phyloP scores from a whole-genome alignment of 1,140 invertebrate genomes.

The Drosophila kanapiae region DNA sequence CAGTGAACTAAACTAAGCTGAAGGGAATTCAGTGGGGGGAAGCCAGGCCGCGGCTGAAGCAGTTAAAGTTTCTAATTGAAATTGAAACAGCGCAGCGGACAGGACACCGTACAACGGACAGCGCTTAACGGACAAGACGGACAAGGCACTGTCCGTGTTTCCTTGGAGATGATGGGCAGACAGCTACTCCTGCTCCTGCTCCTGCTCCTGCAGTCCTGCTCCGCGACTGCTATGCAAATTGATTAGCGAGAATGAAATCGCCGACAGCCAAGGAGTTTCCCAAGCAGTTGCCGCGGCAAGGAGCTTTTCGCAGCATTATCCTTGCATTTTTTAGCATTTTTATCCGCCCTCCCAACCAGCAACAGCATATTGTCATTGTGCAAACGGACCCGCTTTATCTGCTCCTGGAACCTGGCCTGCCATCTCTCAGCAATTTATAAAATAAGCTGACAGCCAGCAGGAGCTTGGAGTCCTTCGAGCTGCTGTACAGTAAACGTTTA shows the following conservation, averaged over 20 bases:
- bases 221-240: slow-evolving; percentile 36
- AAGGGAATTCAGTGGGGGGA: slow-evolving; percentile 26
- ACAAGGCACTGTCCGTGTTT: slow-evolving; percentile 2
- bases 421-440: slow-evolving; percentile 9
- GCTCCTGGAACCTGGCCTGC: background rate
- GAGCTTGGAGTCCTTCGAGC: background rate
- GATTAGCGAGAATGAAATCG: slow-evolving; percentile 43
- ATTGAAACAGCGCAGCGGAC: slow-evolving; percentile 61
- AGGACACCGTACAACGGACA: slow-evolving; percentile 24
- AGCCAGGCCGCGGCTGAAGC: slow-evolving; percentile 46
- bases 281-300: background rate
- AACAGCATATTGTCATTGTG: slow-evolving; percentile 15
- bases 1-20: slow-evolving; percentile 31
- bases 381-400: background rate
- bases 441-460: slow-evolving; percentile 9
- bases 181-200: background rate
- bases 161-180: slow-evolving; percentile 19
- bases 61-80: slow-evolving; percentile 82
- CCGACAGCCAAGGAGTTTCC: slow-evolving; percentile 8
- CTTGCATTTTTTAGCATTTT: slow-evolving; percentile 2
- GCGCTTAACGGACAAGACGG: slow-evolving; percentile 30
- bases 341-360: too few relatives aligned
- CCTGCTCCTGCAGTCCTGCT: background rate
- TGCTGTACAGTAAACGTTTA: background rate
- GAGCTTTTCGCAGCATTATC: slow-evolving; percentile 26